Conservation (phyloP, 2,888 invertebrate genomes). For the Pemphredon lugubris region DNA sequence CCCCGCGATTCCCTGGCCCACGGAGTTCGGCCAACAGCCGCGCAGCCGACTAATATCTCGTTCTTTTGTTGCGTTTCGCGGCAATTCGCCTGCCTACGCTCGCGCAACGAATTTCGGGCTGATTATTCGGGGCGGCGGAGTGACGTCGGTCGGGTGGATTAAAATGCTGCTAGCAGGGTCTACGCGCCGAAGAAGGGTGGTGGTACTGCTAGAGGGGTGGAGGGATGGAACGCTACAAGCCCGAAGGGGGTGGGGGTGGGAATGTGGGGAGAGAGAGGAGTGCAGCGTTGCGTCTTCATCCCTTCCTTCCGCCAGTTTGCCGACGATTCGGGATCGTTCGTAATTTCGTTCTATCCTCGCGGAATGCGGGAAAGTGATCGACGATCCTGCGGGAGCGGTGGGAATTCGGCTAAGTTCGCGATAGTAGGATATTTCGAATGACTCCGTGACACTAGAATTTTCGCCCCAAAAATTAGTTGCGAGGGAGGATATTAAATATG, state of each 20-base stretch:
- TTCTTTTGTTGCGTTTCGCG: constrained; percentile 79
- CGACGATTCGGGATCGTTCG: not conserved
- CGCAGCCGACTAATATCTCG: constrained; percentile 76
- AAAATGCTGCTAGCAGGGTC: constrained; percentile 76
- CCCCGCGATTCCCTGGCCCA: constrained; percentile 1
- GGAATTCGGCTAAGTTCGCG: too few species aligned
- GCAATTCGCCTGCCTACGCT: constrained; percentile 73
- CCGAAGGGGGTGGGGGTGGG: constrained; percentile 31
- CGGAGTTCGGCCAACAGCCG: constrained; percentile 15
- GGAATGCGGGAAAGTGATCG: too few species aligned
- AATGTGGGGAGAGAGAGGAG: constrained; percentile 49
- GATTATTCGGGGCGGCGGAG: constrained; percentile 78
- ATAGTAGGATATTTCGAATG: too few species aligned
- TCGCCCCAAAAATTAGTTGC: too few species aligned
- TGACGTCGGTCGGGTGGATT: constrained; percentile 77
- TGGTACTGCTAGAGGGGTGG: too few species aligned
- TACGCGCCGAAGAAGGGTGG: constrained; percentile 46
- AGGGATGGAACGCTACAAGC: too few species aligned
- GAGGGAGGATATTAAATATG: too few species aligned
- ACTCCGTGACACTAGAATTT: too few species aligned
- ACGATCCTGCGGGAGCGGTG: too few species aligned
- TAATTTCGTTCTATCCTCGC: not conserved
- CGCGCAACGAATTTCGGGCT: constrained; percentile 79
- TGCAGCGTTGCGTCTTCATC: constrained; percentile 21
- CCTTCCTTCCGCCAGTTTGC: not conserved